Conservation (phyloP, 2,888 invertebrate species). For the Campoletis raptor region DNA sequence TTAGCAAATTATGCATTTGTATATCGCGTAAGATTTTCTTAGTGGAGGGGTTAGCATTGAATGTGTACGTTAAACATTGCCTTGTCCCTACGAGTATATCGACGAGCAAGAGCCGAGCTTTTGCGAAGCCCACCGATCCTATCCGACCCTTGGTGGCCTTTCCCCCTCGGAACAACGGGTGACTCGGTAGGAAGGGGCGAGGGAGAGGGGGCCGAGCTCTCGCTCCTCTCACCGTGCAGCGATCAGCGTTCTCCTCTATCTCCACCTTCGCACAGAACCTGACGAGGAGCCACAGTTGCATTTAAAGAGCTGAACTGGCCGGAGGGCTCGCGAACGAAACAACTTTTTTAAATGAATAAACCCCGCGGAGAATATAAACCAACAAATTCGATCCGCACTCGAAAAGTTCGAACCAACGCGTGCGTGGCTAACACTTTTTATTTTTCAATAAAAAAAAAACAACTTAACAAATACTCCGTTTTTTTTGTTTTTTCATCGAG, state of each 20-base stretch:
- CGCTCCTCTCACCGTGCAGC: conserved; percentile 47
- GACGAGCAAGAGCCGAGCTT: conserved; percentile 79
- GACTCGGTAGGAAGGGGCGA: not conserved
- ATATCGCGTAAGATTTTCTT: not conserved
- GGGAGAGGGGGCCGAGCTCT: conserved; percentile 28
- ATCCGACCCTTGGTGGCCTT: conserved; percentile 69
- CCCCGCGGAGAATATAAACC: conserved; percentile 44
- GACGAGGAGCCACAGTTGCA: conserved; percentile 82
- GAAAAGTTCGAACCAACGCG: conserved; percentile 63
- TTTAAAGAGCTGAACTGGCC: conserved; percentile 80
- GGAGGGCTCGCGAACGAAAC: conserved; percentile 73
- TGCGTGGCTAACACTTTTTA: conserved; percentile 56
- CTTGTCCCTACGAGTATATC: conserved; percentile 81
- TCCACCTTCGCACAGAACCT: conserved; percentile 67
- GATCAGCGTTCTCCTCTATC: conserved; percentile 51
- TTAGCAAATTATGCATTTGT: not conserved
- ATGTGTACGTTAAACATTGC: conserved; percentile 69
- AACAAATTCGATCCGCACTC: conserved; percentile 71
- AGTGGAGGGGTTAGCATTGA: not conserved
- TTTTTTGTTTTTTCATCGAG: conserved; percentile 15
- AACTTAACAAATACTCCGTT: not conserved
- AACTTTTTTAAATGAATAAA: conserved; percentile 7
- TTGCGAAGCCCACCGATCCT: conserved; percentile 77
- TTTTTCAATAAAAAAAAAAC: not conserved
- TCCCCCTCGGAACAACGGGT: conserved; percentile 26